These are phyloP conservation scores for Xiphydria camelus DNA, from an alignment of 2,888 invertebrate genomes.

Conservation along the genomic window DNA sequence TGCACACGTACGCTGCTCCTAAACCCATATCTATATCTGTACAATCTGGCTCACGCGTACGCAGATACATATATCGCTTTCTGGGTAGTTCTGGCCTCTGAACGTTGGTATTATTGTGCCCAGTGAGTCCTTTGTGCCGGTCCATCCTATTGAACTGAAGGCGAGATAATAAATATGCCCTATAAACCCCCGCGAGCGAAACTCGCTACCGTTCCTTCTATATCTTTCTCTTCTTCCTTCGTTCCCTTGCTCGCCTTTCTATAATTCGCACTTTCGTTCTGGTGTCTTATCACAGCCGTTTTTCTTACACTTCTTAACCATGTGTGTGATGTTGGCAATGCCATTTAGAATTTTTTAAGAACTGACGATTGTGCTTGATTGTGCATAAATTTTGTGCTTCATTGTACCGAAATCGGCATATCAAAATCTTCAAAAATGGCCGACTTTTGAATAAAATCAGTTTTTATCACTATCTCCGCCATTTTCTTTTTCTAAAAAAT, in stretches of 20 bases:
- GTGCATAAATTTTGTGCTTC: too few species aligned
- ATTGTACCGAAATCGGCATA: too few species aligned
- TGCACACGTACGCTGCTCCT: constrained; percentile 11
- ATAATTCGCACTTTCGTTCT: constrained; percentile 36
- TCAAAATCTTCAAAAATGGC: too few species aligned
- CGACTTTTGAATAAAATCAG: too few species aligned
- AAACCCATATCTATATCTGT: constrained; percentile 8
- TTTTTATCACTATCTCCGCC: too few species aligned
- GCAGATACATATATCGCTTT: constrained; percentile 42
- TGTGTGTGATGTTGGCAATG: too few species aligned
- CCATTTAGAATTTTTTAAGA: background rate
- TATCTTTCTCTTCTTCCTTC: too few species aligned
- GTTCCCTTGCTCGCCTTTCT: constrained; percentile 36
- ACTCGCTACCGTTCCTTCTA: too few species aligned
- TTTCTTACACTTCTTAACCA: too few species aligned
- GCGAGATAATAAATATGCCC: constrained; percentile 50
- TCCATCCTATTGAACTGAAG: constrained; percentile 51
- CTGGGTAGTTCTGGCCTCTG: constrained; percentile 43
- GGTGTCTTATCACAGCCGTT: constrained; percentile 22
- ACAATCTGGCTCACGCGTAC: constrained; percentile 23
- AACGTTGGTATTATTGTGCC: constrained; percentile 53
- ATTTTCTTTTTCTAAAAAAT: too few species aligned
- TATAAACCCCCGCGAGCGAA: constrained; percentile 32
- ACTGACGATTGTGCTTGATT: background rate
- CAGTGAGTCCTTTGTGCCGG: constrained; percentile 48